Conservation (phyloP, 2,113 vertebrate genomes). For the Corythaeola cristata region DNA sequence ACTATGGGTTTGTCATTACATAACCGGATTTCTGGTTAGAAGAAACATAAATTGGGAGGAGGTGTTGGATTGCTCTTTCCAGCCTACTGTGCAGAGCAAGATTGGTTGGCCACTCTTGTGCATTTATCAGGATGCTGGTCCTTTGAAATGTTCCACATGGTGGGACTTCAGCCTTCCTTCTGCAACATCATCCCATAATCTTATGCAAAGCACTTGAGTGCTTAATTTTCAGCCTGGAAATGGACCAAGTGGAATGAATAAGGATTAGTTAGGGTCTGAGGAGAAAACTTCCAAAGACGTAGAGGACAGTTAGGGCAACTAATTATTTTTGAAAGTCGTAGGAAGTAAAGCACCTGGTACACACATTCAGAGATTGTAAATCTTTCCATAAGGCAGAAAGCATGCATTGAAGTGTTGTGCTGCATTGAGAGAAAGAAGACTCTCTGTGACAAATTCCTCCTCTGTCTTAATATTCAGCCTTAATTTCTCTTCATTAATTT, state of each 20-base stretch:
- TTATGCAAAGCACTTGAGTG: slow-evolving; percentile 11
- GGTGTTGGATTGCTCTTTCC: neutral
- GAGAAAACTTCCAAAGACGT: neutral
- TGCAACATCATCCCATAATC: neutral
- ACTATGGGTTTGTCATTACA: neutral
- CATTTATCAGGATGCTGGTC: neutral
- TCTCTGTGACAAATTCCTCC: neutral
- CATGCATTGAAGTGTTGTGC: neutral
- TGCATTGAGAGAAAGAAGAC: neutral
- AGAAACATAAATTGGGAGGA: neutral
- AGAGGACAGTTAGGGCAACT: neutral
- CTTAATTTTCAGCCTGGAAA: slow-evolving; percentile 44
- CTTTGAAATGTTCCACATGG: neutral
- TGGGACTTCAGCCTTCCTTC: neutral
- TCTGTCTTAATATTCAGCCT: neutral
- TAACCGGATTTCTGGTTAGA: neutral
- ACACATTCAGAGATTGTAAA: neutral
- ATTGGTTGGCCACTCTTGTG: neutral
- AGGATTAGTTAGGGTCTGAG: slow-evolving; percentile 25
- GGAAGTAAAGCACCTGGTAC: neutral
- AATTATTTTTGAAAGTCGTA: neutral
- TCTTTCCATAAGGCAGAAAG: neutral
- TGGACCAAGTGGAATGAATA: slow-evolving; percentile 18
- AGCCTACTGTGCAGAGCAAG: neutral
- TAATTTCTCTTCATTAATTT: slow-evolving; percentile 33